Evolutionary conservation across 1,140 invertebrate genomes (phyloP), one percentile per base, ranked within the genome.

Genomic region (Musca vetustissima): DNA sequence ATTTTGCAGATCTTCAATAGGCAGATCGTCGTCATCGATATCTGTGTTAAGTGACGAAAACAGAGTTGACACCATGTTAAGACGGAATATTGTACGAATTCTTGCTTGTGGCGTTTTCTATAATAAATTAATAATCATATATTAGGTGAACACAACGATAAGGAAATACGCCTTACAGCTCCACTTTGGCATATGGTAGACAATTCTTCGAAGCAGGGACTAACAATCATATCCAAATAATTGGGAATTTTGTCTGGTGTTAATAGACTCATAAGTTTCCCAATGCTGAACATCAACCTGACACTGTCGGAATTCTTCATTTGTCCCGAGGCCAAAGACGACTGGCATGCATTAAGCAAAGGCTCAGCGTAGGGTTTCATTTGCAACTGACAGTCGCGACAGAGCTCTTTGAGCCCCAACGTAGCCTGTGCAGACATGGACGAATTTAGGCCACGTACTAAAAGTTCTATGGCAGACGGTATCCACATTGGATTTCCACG

Each of bases 381-480:
- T 75, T 89, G 87, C 6, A 86, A 77, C 68, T 88, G 86, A 77
- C 93, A 95, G 77, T 95, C 93, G 19, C 89, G 84, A 2, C 91
- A 90, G 22, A 97, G 87, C 73, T 96, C 94, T 76, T 94, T 94
- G 1, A 97, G 84, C 3, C 95, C 93, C 81, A 96, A 88, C 13
- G 94, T 95, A 0, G 94, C 93, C 65, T 89, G 86, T 1, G 88
- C 86, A 1, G 91, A 87, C n/a, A 92, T 88, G 17, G 91, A 87
- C 0, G 87, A 82, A 72, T 89, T 89, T 1, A 93, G 84, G 36
- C 85, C 89, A 61, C 89, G 87, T 2, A 92, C 84, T 74, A 95
- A 84, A 17, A 91, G 83, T 11, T 89, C 87, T 22, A 84, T 83
- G 8, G 87, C 86, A 67, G 80, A 77, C 8, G 79, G 79, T 47